Evolutionary conservation across 2,113 vertebrate species (phyloP).

Genomic region (Mesoclemmys tuberculata): DNA sequence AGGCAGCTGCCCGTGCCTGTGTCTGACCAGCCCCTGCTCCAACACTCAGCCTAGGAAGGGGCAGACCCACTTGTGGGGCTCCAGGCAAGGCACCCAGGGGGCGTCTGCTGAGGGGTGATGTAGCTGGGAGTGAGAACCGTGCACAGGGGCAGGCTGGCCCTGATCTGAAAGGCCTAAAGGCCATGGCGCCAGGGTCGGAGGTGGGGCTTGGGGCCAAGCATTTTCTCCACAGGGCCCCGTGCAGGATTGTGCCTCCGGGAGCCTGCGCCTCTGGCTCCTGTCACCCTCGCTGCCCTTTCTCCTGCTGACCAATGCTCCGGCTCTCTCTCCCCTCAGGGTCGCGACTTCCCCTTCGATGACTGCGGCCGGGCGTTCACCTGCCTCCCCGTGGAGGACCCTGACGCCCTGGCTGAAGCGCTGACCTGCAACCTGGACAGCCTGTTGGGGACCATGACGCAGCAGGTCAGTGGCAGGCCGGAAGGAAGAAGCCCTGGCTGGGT

Average conservation of each 20-base stretch:
- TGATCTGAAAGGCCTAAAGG: neutral
- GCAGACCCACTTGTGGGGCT: neutral
- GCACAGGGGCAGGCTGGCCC: no score
- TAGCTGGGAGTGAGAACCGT: no score
- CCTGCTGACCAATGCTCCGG: fast-evolving
- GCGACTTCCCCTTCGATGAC: conserved; percentile 93
- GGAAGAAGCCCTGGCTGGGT: neutral
- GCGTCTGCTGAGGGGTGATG: neutral
- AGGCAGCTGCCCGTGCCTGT: neutral
- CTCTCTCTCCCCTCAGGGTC: conserved; percentile 77
- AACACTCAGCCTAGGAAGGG: neutral
- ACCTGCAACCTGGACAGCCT: conserved; percentile 91
- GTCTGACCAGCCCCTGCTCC: neutral
- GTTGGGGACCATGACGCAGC: conserved; percentile 81
- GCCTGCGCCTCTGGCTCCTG: fast-evolving
- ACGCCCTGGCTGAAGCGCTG: conserved; percentile 79
- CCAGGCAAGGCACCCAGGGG: neutral
- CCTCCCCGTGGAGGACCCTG: conserved; percentile 78
- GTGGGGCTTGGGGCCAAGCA: no score
- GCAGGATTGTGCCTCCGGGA: neutral
- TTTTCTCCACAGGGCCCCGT: neutral
- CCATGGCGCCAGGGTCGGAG: neutral
- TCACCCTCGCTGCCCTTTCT: fast-evolving
- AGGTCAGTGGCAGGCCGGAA: conserved; percentile 71
- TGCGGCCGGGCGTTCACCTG: conserved; percentile 93